A percentile compares a stretch with the other conserved stretches of the same genome.
Conservation (phyloP, 30 jellyfish, hydroid and myxozoan genomes). For the Sanderia malayensis region DNA sequence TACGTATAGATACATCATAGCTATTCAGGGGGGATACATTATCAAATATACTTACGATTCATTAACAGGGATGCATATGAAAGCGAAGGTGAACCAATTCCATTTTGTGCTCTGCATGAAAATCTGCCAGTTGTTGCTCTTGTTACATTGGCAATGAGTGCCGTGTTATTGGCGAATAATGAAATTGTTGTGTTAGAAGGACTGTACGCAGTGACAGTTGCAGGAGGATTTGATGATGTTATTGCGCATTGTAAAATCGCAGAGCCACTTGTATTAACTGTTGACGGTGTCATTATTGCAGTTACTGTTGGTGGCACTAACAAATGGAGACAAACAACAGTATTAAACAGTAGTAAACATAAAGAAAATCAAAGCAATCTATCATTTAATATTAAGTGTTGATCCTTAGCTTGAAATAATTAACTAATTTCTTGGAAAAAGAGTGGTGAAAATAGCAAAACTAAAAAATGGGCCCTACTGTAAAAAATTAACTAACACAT, state of each 20-base stretch:
- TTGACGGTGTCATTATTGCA: background rate
- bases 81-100: background rate
- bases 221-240: slow-evolving; percentile 5
- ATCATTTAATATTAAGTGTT: too few species aligned
- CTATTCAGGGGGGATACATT: too few species aligned
- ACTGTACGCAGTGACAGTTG: background rate
- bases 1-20: too few species aligned
- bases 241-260: background rate
- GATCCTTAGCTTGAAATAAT: too few species aligned
- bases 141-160: background rate
- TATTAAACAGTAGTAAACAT: too few species aligned
- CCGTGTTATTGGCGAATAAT: background rate
- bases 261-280: background rate
- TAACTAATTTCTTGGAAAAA: too few species aligned
- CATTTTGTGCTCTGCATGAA: slow-evolving; percentile 1
- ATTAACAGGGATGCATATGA: background rate
- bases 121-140: background rate
- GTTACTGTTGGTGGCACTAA: background rate
- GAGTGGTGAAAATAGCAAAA: too few species aligned
- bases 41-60: background rate
- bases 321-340: background rate
- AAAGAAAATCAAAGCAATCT: too few species aligned
- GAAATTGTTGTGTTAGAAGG: background rate
- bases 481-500: too few species aligned
- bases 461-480: too few species aligned